phyloP scores from a whole-genome alignment of 2,888 invertebrate genomes.

The Erynnis tages region DNA sequence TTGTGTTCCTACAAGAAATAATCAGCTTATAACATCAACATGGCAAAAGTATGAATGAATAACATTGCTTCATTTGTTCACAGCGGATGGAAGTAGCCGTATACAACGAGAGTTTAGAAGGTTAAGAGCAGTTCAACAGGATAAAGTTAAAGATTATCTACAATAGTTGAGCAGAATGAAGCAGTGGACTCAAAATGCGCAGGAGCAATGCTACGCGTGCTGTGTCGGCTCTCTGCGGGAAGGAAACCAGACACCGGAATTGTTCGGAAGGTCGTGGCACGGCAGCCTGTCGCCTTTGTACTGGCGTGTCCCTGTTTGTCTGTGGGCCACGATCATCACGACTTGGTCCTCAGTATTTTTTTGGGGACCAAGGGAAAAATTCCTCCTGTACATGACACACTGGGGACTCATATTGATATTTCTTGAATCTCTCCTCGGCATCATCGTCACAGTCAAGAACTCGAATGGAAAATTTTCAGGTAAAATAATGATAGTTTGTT shows the following conservation, averaged over 20 bases:
- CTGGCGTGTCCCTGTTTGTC: conserved; percentile 66
- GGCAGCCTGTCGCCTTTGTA: conserved; percentile 56
- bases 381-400: conserved; percentile 79
- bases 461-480: conserved; percentile 30
- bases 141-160: conserved; percentile 1
- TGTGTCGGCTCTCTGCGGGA: conserved; percentile 52
- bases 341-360: conserved; percentile 58
- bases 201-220: conserved; percentile 43
- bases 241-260: conserved; percentile 50
- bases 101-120: conserved; percentile 5
- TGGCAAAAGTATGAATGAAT: conserved; percentile 1
- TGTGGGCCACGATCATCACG: conserved; percentile 56
- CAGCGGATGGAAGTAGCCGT: conserved; percentile 26
- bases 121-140: conserved; percentile 3
- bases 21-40: background rate
- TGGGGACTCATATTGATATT: conserved; percentile 74
- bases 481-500: conserved; percentile 41
- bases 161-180: conserved; percentile 29
- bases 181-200: conserved; percentile 46
- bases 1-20: conserved; percentile 16
- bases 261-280: conserved; percentile 56
- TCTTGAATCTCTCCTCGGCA: conserved; percentile 61
- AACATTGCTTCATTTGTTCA: conserved; percentile 32
- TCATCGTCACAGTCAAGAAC: conserved; percentile 35
- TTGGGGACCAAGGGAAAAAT: conserved; percentile 70